Conservation (phyloP, 2,888 invertebrate species). For the Gandaritis pyraliata region DNA sequence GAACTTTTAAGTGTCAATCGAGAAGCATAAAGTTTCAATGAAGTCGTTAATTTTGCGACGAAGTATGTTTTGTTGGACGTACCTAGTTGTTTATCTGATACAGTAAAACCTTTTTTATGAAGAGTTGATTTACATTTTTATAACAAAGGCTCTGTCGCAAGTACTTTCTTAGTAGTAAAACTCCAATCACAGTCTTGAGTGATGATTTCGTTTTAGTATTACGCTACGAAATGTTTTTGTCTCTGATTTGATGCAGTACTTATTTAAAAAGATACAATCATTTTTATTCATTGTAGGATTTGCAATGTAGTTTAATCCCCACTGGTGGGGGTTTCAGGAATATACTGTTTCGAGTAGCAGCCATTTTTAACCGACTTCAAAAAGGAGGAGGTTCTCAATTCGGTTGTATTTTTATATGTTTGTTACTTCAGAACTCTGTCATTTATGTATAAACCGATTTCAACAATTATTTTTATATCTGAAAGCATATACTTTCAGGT, state of each 20-base stretch:
- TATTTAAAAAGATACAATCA: not conserved
- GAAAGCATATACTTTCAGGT: too few relatives aligned
- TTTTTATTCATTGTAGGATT: too few relatives aligned
- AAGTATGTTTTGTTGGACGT: constrained; percentile 27
- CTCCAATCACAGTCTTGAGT: constrained; percentile 12
- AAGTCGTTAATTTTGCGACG: constrained; percentile 29
- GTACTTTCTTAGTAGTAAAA: constrained; percentile 14
- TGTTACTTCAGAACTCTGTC: too few relatives aligned
- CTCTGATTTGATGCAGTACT: not conserved
- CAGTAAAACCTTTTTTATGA: constrained; percentile 30
- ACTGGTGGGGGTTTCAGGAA: too few relatives aligned
- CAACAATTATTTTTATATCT: too few relatives aligned
- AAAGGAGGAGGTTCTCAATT: too few relatives aligned
- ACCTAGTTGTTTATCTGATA: constrained; percentile 25
- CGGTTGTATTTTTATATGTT: too few relatives aligned
- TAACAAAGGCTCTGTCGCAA: constrained; percentile 14
- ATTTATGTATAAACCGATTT: too few relatives aligned
- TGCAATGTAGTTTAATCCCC: too few relatives aligned
- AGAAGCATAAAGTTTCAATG: constrained; percentile 33
- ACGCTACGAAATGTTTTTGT: not conserved
- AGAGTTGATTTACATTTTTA: constrained; percentile 27
- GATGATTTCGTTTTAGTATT: constrained; percentile 3
- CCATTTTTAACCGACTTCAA: too few relatives aligned
- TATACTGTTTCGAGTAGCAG: too few relatives aligned
- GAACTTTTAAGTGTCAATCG: constrained; percentile 42